Conservation (phyloP, 2,888 invertebrate genomes). For the Caenorhabditis parvicauda region DNA sequence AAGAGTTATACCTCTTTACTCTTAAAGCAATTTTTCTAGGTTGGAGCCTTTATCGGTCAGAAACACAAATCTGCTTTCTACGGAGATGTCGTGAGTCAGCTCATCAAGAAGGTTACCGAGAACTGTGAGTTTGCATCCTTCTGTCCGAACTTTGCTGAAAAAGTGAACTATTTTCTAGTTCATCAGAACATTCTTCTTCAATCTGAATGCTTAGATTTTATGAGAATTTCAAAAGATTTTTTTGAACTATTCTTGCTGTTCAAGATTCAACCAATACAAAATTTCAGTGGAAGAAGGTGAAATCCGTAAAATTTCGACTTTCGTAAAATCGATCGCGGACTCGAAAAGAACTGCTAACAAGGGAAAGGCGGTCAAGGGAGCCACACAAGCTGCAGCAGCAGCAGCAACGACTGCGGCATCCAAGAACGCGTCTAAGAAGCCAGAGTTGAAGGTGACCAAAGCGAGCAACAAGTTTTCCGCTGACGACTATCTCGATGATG, state of each 20-base stretch:
- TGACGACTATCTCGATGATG: conserved; percentile 30
- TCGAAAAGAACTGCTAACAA: conserved; percentile 44
- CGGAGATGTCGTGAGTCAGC: conserved; percentile 37
- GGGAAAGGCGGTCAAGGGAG: conserved; percentile 26
- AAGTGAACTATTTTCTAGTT: no score
- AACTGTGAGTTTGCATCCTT: conserved; percentile 26
- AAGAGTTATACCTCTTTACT: background rate
- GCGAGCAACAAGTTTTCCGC: conserved; percentile 27
- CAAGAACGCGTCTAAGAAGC: conserved; percentile 34
- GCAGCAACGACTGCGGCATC: conserved; percentile 9
- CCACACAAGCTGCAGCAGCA: conserved; percentile 10
- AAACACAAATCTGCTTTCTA: conserved; percentile 41
- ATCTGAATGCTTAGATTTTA: no score
- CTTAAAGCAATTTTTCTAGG: conserved; percentile 1
- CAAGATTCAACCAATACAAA: background rate
- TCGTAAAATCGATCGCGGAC: conserved; percentile 38
- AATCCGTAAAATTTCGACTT: conserved; percentile 48
- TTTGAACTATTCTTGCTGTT: conserved; percentile 1
- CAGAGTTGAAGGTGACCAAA: conserved; percentile 26
- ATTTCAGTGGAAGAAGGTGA: conserved; percentile 38
- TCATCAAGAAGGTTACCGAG: conserved; percentile 30
- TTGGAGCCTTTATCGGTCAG: conserved; percentile 31
- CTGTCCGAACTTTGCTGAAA: no score
- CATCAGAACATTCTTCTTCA: no score
- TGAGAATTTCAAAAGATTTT: conserved; percentile 1